Evolutionary conservation across 2,113 vertebrate species (phyloP), one percentile per base, ranked within the genome.

Genomic region (Nerophis ophidion): DNA sequence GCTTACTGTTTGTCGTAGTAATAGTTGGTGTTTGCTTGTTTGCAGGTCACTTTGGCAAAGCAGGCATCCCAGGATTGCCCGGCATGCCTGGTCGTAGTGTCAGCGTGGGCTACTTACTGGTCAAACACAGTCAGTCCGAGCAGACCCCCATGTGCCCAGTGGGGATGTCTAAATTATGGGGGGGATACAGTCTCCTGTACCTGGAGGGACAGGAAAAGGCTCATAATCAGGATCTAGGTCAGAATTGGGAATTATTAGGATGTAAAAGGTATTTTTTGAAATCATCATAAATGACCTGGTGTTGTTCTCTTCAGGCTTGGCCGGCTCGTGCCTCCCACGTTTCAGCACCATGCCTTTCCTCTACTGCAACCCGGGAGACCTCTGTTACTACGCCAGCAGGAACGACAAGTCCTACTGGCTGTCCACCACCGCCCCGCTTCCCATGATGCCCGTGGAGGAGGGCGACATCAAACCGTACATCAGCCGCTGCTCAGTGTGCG

Each of bases 391-490:
- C 0, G 97, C 95, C 77, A 97, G 89, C 84, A 92, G 97, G 49
- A 99, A 98, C 0, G 97, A 99, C 81, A 99, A 99, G 81, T 98
- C 97, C 80, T 98, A 93, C 85, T 99, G 97, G 97, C 81, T 99
- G 53, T 98, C 97, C 36, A 98, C 95, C 14, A 99, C 94, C 0
- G 96, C 95, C 5, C 88, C 97, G 2, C 91, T 99, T 58, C 97
- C 97, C 52, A 99, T 99, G 97, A 98, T 98, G 97, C 96, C 97
- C 0, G 94, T 98, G 63, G 92, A 90, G 26, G 92, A 98, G 80
- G 89, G 80, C 0, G 94, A 94, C 0, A 97, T 99, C 71, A 91
- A 79, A 69, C 95, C 93, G 0, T 98, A 99, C 26, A 98, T 99
- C 84, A 99, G 97, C 65, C 96, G 95, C 70, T 99, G 97, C 86